Evolutionary conservation across 2,888 invertebrate genomes (phyloP).

Genomic region (Apocheima hispidaria): DNA sequence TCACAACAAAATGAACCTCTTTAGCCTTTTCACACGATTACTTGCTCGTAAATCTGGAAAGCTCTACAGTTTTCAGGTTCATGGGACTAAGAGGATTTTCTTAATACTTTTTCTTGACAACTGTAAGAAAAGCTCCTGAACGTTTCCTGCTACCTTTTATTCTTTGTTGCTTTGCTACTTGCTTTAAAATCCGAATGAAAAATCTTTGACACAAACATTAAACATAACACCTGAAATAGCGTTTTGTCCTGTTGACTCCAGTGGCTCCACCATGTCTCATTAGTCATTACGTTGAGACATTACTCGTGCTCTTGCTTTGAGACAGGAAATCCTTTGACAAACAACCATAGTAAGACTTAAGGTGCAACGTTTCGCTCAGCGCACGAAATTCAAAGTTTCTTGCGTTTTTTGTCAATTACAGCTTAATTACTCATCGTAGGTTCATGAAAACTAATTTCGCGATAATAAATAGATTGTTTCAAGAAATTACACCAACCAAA

Average conservation of each 20-base stretch:
- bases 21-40: constrained; percentile 14
- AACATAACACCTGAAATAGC: not conserved
- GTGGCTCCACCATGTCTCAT: not conserved
- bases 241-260: not conserved
- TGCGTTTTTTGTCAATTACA: no score
- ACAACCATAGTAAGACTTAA: constrained; percentile 4
- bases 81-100: not conserved
- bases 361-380: no score
- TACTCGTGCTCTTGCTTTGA: not conserved
- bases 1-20: constrained; percentile 10
- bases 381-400: no score
- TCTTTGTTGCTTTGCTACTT: no score
- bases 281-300: not conserved
- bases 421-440: no score
- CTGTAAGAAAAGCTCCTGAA: not conserved
- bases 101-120: not conserved
- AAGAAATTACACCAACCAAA: no score
- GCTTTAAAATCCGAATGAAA: no score
- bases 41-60: constrained; percentile 6
- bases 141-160: no score
- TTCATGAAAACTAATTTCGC: no score
- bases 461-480: no score
- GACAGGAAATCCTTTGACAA: constrained; percentile 26
- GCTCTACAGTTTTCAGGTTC: constrained; percentile 7
- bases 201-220: no score